Evolutionary conservation across 2,113 vertebrate genomes (phyloP).

Genomic region (Merops nubicus): DNA sequence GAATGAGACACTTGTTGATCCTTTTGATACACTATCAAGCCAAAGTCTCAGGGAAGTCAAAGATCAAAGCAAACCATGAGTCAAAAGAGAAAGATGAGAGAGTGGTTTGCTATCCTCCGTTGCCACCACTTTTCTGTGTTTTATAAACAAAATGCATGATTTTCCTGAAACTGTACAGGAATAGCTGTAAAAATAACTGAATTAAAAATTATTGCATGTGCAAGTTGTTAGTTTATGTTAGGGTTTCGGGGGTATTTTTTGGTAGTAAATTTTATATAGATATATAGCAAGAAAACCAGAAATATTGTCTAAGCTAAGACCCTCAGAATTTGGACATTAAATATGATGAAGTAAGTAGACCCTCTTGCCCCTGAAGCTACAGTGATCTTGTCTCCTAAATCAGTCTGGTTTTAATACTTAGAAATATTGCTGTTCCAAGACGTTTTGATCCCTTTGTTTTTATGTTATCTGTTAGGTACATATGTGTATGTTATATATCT

Average conservation of each 20-base stretch:
- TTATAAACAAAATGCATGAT: neutral
- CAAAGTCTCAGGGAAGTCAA: neutral
- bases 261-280: neutral
- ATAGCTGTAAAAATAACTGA: neutral
- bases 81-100: neutral
- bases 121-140: neutral
- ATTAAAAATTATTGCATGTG: neutral
- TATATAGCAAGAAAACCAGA: neutral
- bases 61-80: neutral
- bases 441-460: neutral
- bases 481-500: neutral
- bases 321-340: neutral
- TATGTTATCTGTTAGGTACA: neutral
- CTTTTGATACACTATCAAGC: neutral
- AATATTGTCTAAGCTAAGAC: neutral
- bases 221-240: neutral
- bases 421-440: neutral
- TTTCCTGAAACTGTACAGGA: neutral
- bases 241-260: rapidly evolving
- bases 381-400: neutral
- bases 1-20: neutral
- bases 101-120: neutral
- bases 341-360: neutral
- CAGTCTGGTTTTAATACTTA: neutral
- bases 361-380: neutral